Base-by-base conservation (phyloP, 2,888 invertebrate species). In the Ganaspis brasiliensis region DNA sequence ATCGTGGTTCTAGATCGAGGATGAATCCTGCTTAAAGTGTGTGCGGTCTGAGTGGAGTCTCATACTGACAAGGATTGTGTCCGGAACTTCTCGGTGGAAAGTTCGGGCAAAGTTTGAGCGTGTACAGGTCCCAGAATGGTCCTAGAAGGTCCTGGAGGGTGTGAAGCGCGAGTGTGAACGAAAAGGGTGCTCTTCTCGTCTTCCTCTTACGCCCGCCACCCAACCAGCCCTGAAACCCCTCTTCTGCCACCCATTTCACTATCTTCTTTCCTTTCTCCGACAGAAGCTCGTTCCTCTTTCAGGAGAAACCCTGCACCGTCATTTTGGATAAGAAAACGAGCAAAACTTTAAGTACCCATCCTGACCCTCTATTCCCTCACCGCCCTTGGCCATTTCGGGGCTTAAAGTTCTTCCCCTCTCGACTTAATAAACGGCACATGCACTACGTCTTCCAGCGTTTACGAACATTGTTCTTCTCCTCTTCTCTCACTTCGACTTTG, bases 321-420 rank as follows among this genome's bases (percentile, higher is more conserved):
- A 79, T 81, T 85, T 80, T 75, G 67, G 80, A 82, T 82, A 80
- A 83, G 82, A 81, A 83, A 82, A 78, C 71, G 79, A 77, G 81
- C 79, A 82, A 84, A 84, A 84, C 73, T 84, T 84, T 55, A 76
- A 83, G 71, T 57, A 81, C 79, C 80, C 72, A 55, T 72, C 76
- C 31, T 57, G 67, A 56, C 70, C 40, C 40, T 63, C 40, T 21
- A 40, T 63, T 45, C 40, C 24, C 40, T 63, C 45, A 63, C 19
- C 73, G 35, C 72, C 77, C 67, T 19, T 19, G 72, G 71, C 77
- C 56, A 79, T 81, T 80, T 74, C 74, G 57, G 67, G 55, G 55
- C 80, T 81, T 78, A 79, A 83, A 80, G 81, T 80, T 81, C 76
- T 77, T 76, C 56, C 67, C 31, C 63, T 78, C 70, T 63, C 67